Percentiles rank a stretch among this genome's conserved stretches.
These are phyloP conservation scores for Melikaiella ostensackeni DNA, from an alignment of 2,888 invertebrate species.

Conservation along the genomic window DNA sequence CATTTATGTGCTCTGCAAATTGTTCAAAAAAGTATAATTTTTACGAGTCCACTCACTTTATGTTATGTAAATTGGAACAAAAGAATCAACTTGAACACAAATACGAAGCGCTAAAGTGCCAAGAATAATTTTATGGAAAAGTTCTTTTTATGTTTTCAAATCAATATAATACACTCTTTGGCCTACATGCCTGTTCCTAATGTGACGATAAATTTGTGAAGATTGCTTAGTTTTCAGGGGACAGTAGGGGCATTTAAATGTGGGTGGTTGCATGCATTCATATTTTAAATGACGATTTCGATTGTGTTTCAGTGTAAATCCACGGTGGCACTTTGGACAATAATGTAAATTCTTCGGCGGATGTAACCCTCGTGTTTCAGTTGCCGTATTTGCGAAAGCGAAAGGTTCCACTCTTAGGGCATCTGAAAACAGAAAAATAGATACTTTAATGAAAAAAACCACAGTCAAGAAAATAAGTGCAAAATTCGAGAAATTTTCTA, in stretches of 20 bases:
- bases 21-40: neutral
- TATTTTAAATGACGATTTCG: conserved; percentile 68
- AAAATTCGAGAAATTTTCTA: too few relatives aligned
- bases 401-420: too few relatives aligned
- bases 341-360: conserved; percentile 40
- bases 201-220: conserved; percentile 61
- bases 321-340: conserved; percentile 62
- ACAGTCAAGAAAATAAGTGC: too few relatives aligned
- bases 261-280: conserved; percentile 71
- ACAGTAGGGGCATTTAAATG: too few relatives aligned
- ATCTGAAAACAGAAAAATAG: conserved; percentile 16
- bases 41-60: too few relatives aligned
- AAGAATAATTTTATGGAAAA: too few relatives aligned
- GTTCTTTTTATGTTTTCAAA: conserved; percentile 8
- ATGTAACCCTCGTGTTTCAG: neutral
- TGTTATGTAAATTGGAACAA: too few relatives aligned
- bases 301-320: conserved; percentile 62
- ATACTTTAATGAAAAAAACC: neutral
- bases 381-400: neutral
- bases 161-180: conserved; percentile 46
- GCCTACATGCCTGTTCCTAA: conserved; percentile 60
- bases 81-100: too few relatives aligned
- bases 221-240: conserved; percentile 61
- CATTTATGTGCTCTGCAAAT: too few relatives aligned
- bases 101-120: too few relatives aligned